Base-by-base conservation (phyloP, 1,140 invertebrate species). In the Propsilocerus akamusi region DNA sequence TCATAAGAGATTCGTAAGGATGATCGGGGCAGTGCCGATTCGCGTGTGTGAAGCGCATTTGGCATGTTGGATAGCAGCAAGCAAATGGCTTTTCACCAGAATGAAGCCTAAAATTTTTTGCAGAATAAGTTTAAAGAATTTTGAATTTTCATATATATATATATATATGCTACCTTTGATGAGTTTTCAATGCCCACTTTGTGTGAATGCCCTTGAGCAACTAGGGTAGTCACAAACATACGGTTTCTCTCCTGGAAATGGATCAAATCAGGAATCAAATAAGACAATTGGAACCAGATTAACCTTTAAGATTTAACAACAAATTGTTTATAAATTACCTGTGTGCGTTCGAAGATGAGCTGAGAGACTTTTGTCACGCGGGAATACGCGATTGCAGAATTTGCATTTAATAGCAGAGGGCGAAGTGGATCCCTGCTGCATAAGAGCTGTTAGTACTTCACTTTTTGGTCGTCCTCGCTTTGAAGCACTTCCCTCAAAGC, bases 181-280 rank as follows among this genome's bases (percentile, higher is more conserved):
- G 85, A 2, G 85, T 89, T 63, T 86, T 85, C 20, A 89, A 59
- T 89, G 85, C 2, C 85, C 85, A 53, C 83, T 86, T 63, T 89
- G 85, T 23, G 83, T 83, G 61, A 89, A 89, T 26, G 80, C 76
- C 59, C 78, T 76, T 2, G 71, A 72, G 61, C 85, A 89, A 17
- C 77, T 75, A 24, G 82, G 81, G 66, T 77, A 87, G 61, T 87
- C 81, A 66, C 85, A 89, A 0, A 66, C 64, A 59, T 86, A 87
- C 8, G 85, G 85, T 48, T 78, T 70, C 66, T 89, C 83, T 41
- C 83, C 83, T 84, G 51, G 12, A 65, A 64, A 53, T 54, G 10
- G 7, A 49, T 46, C 28, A 52, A 52, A 55, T 51, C 46, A 30
- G 4, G 48, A 50, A 49, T 34, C 14, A 50, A 37, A 49, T 2